These are phyloP conservation scores for Acromyrmex echinatior DNA, from an alignment of 1,140 invertebrate genomes.

Conservation along the genomic window DNA sequence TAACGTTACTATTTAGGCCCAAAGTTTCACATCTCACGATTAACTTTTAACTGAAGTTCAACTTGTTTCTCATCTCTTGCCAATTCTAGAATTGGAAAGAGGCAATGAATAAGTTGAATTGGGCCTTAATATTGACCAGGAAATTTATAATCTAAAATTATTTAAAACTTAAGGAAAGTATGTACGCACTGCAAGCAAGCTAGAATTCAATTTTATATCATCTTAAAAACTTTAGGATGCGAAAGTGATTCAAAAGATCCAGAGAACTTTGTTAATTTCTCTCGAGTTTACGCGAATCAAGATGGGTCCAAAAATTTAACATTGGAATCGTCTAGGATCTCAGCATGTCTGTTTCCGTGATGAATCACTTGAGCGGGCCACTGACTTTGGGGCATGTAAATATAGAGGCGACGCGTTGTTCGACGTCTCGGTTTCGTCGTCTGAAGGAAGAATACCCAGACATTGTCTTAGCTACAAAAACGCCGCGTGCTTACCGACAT, in stretches of 20 bases:
- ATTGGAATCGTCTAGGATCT: slow-evolving; percentile 26
- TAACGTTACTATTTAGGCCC: too few species aligned
- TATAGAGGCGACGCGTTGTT: slow-evolving; percentile 71
- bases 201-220: background rate
- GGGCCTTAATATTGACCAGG: too few species aligned
- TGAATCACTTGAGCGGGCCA: slow-evolving; percentile 74
- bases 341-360: slow-evolving; percentile 59
- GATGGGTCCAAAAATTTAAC: background rate
- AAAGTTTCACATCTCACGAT: too few species aligned
- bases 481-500: slow-evolving; percentile 60
- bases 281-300: background rate
- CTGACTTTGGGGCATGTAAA: slow-evolving; percentile 73
- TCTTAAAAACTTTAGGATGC: background rate
- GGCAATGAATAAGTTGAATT: too few species aligned
- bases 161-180: background rate
- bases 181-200: background rate
- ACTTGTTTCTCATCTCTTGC: too few species aligned
- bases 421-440: slow-evolving; percentile 62
- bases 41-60: too few species aligned
- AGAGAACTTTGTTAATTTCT: background rate
- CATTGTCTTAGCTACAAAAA: slow-evolving; percentile 73
- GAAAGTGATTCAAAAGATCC: background rate
- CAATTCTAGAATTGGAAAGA: too few species aligned
- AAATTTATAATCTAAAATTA: background rate
- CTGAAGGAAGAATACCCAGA: slow-evolving; percentile 68